Conservation (phyloP, 2,888 invertebrate genomes). For the Tetragonula carbonaria region DNA sequence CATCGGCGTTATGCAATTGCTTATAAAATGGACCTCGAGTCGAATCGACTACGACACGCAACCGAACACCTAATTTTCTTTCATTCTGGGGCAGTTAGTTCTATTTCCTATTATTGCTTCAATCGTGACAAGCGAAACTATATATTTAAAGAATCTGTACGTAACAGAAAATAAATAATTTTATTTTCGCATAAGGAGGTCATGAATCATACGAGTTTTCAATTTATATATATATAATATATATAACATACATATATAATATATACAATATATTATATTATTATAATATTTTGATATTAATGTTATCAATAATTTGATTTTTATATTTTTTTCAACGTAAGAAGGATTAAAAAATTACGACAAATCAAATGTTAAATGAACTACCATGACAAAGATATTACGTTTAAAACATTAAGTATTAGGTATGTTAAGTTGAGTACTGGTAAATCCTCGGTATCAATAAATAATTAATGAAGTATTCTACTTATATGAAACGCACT, state of each 20-base stretch:
- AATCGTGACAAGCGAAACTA: slow-evolving; percentile 11
- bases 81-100: slow-evolving; percentile 51
- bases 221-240: too few relatives aligned
- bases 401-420: not conserved
- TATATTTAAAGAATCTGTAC: not conserved
- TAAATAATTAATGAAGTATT: not conserved
- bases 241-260: too few relatives aligned
- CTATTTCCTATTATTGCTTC: slow-evolving; percentile 52
- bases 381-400: not conserved
- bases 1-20: slow-evolving; percentile 34
- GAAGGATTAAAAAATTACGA: not conserved
- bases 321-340: not conserved
- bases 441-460: not conserved
- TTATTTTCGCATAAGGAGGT: not conserved
- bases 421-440: not conserved
- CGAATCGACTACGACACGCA: slow-evolving; percentile 43
- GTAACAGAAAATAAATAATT: slow-evolving; percentile 5
- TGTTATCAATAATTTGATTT: not conserved
- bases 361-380: too few relatives aligned
- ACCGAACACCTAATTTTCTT: slow-evolving; percentile 56
- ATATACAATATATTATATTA: too few relatives aligned
- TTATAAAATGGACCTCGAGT: slow-evolving; percentile 41
- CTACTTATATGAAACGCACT: not conserved
- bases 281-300: not conserved
- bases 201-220: not conserved